Percentiles rank a stretch among this genome's conserved stretches.
Conservation (phyloP, 2,797 vertebrate species). For the Chrysocyon brachyurus region DNA sequence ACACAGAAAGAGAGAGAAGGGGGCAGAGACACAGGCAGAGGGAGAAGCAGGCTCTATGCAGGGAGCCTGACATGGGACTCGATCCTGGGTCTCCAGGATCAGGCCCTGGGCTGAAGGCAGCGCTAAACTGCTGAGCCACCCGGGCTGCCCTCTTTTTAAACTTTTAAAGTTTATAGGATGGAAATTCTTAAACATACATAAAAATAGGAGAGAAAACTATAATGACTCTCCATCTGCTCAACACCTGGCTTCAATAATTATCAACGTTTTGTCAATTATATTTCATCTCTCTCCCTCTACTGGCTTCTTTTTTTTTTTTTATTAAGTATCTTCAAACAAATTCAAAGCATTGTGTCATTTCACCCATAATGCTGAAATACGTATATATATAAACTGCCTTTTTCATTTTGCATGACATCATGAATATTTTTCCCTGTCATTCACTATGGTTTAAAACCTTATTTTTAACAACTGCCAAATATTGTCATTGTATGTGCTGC, state of each 20-base stretch:
- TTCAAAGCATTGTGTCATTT: constrained; percentile 6
- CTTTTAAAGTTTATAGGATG: background rate
- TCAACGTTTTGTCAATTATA: background rate
- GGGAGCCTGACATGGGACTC: too few relatives aligned
- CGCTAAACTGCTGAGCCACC: too few relatives aligned
- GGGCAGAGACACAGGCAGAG: too few relatives aligned
- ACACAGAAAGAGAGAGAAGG: too few relatives aligned
- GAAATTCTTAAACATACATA: background rate
- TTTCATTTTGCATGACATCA: background rate
- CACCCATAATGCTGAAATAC: background rate
- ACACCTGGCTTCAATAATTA: background rate
- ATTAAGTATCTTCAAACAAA: constrained; percentile 1
- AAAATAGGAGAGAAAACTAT: background rate
- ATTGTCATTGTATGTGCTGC: background rate
- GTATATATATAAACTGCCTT: background rate
- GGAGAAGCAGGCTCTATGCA: too few relatives aligned
- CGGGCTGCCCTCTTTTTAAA: background rate
- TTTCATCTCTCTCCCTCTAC: background rate
- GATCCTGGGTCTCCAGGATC: too few relatives aligned
- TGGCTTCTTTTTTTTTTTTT: background rate
- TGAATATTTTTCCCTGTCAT: background rate
- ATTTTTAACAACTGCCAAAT: constrained; percentile 12
- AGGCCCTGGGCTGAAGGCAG: too few relatives aligned
- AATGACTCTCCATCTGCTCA: background rate
- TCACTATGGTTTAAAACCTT: background rate